Conservation (phyloP, 2,113 vertebrate species). For the Paralichthys olivaceus region DNA sequence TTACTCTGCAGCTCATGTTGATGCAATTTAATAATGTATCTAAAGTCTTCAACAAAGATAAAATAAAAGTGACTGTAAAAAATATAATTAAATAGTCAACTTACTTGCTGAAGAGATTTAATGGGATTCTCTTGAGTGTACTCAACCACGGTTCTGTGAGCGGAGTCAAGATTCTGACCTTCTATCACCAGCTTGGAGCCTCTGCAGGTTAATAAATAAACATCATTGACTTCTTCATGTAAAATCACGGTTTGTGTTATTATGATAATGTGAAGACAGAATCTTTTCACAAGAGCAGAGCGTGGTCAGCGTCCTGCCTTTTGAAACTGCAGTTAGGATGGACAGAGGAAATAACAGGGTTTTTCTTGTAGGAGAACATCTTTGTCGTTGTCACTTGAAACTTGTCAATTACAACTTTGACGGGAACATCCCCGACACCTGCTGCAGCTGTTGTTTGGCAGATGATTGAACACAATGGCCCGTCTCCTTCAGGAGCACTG, state of each 20-base stretch:
- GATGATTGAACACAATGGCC: constrained; percentile 64
- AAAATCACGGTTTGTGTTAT: not conserved
- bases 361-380: constrained; percentile 84
- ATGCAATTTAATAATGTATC: not conserved
- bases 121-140: constrained; percentile 63
- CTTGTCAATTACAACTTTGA: constrained; percentile 84
- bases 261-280: not conserved
- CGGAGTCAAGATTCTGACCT: constrained; percentile 88
- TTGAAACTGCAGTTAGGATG: constrained; percentile 86
- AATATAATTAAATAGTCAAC: not conserved
- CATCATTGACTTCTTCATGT: not conserved
- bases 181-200: constrained; percentile 86
- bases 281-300: not conserved
- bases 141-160: constrained; percentile 72
- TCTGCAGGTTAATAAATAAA: constrained; percentile 73
- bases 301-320: constrained; percentile 62
- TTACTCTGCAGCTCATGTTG: not conserved
- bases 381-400: constrained; percentile 70
- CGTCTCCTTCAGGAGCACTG: constrained; percentile 59
- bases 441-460: constrained; percentile 63
- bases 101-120: constrained; percentile 45
- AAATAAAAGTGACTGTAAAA: not conserved
- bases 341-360: constrained; percentile 82
- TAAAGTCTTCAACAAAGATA: not conserved
- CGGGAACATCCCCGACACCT: constrained; percentile 42